Base-by-base conservation (phyloP, 1,140 invertebrate species). In the Telenomus remus region DNA sequence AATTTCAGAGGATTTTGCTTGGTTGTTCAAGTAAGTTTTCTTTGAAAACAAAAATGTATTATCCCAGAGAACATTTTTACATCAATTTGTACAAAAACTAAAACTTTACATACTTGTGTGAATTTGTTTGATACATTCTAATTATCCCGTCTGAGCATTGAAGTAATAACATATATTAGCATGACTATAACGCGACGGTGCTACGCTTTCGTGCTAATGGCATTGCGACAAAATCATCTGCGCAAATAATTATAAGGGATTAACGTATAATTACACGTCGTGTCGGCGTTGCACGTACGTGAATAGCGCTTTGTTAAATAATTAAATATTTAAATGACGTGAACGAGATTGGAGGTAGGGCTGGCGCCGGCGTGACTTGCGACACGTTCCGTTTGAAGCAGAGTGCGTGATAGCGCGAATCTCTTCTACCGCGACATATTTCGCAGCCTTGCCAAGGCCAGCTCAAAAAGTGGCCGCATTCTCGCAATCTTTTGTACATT, bases 381-480 rank as follows among this genome's bases (percentile, higher is more conserved):
- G 72, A 63, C 65, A 64, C 64, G 64, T 64, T 69, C 48, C 56
- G 63, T 14, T 37, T 12, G 64, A 33, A 15, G 65, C 46, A 27
- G 42, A 39, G 33, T 47, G 53, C 69, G 68, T 64, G 74, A 75
- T 65, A 65, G n/a, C 35, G 37, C 35, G 14, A 10, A 70, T 75
- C 71, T 80, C 19, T 76, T n/a, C n/a, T 72, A 50, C 43, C 10
- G 13, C 55, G 49, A 49, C 55, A 73, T 65, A 78, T 83, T 84
- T 78, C 59, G 53, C 80, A 82, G 56, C 79, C 81, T 84, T 85
- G 78, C 61, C 80, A 82, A 83, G 77, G 74, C 53, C 72, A 79
- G 70, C 69, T 66, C 77, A 80, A 82, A 81, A 83, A 83, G 76
- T 75, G 63, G 55, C 60, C 64, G 59, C 68, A 72, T 57, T 56